phyloP scores from a whole-genome alignment of 2,113 vertebrate species.

The Notothenia coriiceps region DNA sequence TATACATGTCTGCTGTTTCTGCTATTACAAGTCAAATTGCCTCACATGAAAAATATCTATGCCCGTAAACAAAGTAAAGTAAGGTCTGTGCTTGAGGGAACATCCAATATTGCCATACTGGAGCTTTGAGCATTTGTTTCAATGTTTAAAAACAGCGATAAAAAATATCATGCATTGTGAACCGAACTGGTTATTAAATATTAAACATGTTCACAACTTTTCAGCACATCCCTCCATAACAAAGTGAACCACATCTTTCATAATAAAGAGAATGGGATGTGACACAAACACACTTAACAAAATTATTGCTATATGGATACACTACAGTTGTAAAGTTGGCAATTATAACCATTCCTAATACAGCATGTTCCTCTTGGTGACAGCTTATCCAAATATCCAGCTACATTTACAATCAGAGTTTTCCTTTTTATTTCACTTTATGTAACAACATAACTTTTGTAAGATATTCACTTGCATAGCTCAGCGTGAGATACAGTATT shows the following conservation, averaged over 20 bases:
- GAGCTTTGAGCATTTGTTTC: background rate
- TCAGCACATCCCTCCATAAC: background rate
- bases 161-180: background rate
- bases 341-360: background rate
- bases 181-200: background rate
- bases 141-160: background rate
- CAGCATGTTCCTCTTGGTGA: background rate
- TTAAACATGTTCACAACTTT: background rate
- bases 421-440: constrained; percentile 5
- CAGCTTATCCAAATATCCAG: background rate
- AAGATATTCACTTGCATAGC: constrained; percentile 66
- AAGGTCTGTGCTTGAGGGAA: constrained; percentile 13
- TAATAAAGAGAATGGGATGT: background rate
- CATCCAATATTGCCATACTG: background rate
- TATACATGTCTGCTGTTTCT: background rate
- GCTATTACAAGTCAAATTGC: background rate
- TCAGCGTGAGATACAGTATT: constrained; percentile 22
- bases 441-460: background rate
- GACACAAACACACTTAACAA: constrained; percentile 14
- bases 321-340: background rate
- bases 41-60: background rate
- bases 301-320: constrained; percentile 38
- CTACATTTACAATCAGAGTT: constrained; percentile 1
- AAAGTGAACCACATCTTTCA: constrained; percentile 4
- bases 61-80: background rate